A percentile compares a stretch with the other conserved stretches of the same genome.
Conservation (phyloP, 2,113 vertebrate species). For the Ictidomys tridecemlineatus region DNA sequence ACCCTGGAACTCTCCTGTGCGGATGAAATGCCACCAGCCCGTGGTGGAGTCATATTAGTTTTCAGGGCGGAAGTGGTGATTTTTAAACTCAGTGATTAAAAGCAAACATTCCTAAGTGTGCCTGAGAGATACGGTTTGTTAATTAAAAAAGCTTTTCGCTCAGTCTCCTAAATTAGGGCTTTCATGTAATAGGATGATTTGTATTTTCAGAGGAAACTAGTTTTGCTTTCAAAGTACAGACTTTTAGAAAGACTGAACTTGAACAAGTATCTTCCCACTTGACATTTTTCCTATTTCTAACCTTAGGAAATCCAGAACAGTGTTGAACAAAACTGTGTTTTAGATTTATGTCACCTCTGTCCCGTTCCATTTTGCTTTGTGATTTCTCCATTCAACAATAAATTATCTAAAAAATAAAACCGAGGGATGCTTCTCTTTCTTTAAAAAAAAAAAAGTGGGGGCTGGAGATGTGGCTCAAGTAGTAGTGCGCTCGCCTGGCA, state of each 20-base stretch:
- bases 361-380: constrained; percentile 81
- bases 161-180: constrained; percentile 48
- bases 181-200: constrained; percentile 5
- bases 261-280: constrained; percentile 66
- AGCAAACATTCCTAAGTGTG: constrained; percentile 13
- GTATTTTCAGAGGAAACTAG: constrained; percentile 31
- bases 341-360: constrained; percentile 71
- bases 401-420: constrained; percentile 82
- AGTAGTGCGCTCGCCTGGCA: too few relatives aligned
- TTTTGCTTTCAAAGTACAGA: constrained; percentile 53
- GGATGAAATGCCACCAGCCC: accelerated
- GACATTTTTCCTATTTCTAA: constrained; percentile 78
- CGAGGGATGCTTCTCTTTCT: constrained; percentile 63
- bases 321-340: constrained; percentile 70
- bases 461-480: too few relatives aligned
- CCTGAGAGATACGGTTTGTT: not conserved
- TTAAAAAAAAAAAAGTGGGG: not conserved
- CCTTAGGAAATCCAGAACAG: constrained; percentile 80
- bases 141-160: not conserved
- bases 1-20: accelerated
- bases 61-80: not conserved
- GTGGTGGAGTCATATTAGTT: accelerated
- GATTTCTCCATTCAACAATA: constrained; percentile 85
- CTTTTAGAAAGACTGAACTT: constrained; percentile 27
- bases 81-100: constrained; percentile 24